Evolutionary conservation across 2,113 vertebrate genomes (phyloP), one percentile per base, ranked within the genome.

Genomic region (Morone chrysops): DNA sequence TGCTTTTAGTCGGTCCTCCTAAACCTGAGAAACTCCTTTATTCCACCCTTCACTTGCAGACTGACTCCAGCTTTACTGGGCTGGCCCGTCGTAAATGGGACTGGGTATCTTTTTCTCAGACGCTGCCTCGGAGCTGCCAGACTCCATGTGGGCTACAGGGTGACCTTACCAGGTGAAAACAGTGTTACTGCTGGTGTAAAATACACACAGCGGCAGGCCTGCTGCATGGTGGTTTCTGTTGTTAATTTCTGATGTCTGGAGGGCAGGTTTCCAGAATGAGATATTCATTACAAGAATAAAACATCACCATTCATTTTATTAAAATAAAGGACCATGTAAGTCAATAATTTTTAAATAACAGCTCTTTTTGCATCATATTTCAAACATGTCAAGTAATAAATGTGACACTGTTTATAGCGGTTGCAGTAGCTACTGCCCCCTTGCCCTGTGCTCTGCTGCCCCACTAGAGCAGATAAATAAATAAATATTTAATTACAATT

Each of bases 21-120:
- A 53, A 89, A 89, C 80, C 83, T 88, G 86, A 90, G 71, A 88
- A 84, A 82, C 82, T 77, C 85, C 77, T 92, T 79, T 87, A 87
- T 86, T 89, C 79, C 83, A 87, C 82, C 79, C 87, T 88, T 83
- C 86, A 91, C 86, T 92, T 82, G 84, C 82, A 93, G 91, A 90
- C 88, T 79, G 87, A 89, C 89, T 94, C 90, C 89, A 86, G 83
- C 75, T 93, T 92, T 93, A 93, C 90, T 79, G 78, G 85, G 73
- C 75, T 77, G 78, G 61, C 48, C 78, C 8, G 36, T 92, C 81
- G 85, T 92, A 92, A 94, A 94, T 57, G 73, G 78, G 84, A 82
- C 85, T 76, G 82, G 82, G 89, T 88, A 83, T 93, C 87, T 90
- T 88, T 90, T 92, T 88, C 85, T 84, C 79, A 85, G 80, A 61